These are phyloP conservation scores for Beris morrisii DNA, from an alignment of 2,888 invertebrate species.

Conservation along the genomic window DNA sequence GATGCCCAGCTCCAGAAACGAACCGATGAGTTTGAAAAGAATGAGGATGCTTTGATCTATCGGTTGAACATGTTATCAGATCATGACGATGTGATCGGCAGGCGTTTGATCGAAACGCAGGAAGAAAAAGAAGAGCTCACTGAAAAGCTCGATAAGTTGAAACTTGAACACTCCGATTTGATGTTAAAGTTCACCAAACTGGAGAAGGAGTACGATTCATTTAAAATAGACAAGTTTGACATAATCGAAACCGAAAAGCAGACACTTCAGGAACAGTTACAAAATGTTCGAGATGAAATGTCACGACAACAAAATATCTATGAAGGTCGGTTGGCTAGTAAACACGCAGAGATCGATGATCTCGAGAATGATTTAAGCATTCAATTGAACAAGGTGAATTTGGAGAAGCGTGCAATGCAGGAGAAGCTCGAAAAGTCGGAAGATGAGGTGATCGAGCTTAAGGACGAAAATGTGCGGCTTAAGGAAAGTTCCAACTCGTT, in stretches of 20 bases:
- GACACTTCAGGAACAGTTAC: slow-evolving; percentile 50
- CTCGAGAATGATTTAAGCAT: slow-evolving; percentile 59
- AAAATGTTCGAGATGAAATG: slow-evolving; percentile 59
- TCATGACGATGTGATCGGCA: slow-evolving; percentile 65
- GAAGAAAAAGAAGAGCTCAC: slow-evolving; percentile 60
- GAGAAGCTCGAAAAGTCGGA: slow-evolving; percentile 65
- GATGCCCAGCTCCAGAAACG: slow-evolving; percentile 64
- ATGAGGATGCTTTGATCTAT: slow-evolving; percentile 65
- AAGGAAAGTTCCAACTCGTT: slow-evolving; percentile 48
- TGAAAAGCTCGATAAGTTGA: slow-evolving; percentile 57
- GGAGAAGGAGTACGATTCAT: slow-evolving; percentile 56
- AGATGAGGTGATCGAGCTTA: slow-evolving; percentile 61
- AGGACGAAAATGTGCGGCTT: slow-evolving; percentile 57
- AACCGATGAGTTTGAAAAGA: slow-evolving; percentile 63
- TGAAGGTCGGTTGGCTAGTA: slow-evolving; percentile 54
- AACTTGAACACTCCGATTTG: slow-evolving; percentile 55
- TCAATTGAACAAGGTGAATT: slow-evolving; percentile 50
- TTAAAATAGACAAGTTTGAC: slow-evolving; percentile 46
- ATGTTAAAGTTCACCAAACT: slow-evolving; percentile 55
- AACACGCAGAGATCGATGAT: slow-evolving; percentile 57
- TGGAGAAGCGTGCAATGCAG: slow-evolving; percentile 55
- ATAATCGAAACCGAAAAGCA: slow-evolving; percentile 54
- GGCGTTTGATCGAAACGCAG: slow-evolving; percentile 61
- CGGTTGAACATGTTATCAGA: slow-evolving; percentile 65
- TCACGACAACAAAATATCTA: slow-evolving; percentile 54